phyloP scores from a whole-genome alignment of 2,113 vertebrate genomes.

The Fukomys damarensis region DNA sequence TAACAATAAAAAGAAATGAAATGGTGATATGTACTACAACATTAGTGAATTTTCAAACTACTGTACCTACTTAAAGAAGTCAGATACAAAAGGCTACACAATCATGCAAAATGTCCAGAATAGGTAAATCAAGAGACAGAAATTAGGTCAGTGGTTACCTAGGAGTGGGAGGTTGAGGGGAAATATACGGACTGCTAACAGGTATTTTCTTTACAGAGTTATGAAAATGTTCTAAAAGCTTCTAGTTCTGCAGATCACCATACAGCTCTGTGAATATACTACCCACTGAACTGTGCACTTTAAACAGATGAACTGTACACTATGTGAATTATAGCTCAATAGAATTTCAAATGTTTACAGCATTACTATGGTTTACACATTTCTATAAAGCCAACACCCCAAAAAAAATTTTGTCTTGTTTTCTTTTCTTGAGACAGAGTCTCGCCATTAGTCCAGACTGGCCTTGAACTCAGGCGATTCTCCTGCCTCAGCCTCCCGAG shows the following conservation, averaged over 20 bases:
- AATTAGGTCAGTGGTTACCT: background rate
- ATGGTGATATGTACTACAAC: background rate
- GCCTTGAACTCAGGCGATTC: no score
- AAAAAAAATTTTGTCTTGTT: no score
- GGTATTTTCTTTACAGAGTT: background rate
- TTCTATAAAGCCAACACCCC: background rate
- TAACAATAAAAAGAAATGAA: conserved; percentile 25
- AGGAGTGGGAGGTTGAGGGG: background rate
- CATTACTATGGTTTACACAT: background rate
- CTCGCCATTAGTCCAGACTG: no score
- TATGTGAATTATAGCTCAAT: background rate
- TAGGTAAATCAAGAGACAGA: background rate
- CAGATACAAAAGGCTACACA: background rate
- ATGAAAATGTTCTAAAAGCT: background rate
- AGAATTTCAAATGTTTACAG: conserved; percentile 35
- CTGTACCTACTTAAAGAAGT: background rate
- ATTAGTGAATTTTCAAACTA: background rate
- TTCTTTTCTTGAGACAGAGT: no score
- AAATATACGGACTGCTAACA: background rate
- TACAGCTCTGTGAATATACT: background rate
- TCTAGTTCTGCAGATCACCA: background rate
- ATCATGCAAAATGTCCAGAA: background rate
- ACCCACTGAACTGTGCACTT: background rate
- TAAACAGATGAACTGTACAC: background rate
- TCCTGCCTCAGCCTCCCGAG: no score